Evolutionary conservation across 2,888 invertebrate genomes (phyloP).

Genomic region (Synanthedon andrenaeformis): DNA sequence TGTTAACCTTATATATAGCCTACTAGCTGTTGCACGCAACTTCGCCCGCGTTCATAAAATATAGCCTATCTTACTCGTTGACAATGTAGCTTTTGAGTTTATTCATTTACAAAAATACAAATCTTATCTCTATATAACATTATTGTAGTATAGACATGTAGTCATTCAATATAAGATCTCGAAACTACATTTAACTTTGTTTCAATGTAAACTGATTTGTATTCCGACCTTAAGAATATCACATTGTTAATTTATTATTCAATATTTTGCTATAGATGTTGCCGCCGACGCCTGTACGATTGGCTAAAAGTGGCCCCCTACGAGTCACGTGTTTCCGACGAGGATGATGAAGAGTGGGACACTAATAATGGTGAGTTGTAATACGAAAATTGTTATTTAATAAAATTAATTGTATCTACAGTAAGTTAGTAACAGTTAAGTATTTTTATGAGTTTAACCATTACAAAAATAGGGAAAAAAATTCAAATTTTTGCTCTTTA

Average conservation of each 20-base stretch:
- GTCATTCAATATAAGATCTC: neutral
- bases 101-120: too few relatives aligned
- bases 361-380: slow-evolving; percentile 69
- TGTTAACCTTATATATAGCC: neutral
- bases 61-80: too few relatives aligned
- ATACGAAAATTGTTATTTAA: neutral
- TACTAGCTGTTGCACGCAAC: too few relatives aligned
- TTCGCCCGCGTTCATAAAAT: too few relatives aligned
- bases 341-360: slow-evolving; percentile 94
- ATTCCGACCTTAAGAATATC: too few relatives aligned
- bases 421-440: neutral
- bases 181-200: too few relatives aligned
- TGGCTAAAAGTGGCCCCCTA: slow-evolving; percentile 93
- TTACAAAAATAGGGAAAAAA: too few relatives aligned
- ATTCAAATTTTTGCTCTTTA: too few relatives aligned
- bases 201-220: too few relatives aligned
- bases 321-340: slow-evolving; percentile 73
- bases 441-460: neutral
- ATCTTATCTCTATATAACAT: too few relatives aligned
- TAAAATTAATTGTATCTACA: neutral
- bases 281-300: slow-evolving; percentile 87
- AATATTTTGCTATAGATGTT: slow-evolving; percentile 57
- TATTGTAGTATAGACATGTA: neutral
- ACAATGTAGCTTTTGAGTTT: too few relatives aligned
- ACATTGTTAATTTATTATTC: too few relatives aligned